Conservation (phyloP, 2,888 invertebrate genomes). For the Cryptophagus acutangulus region DNA sequence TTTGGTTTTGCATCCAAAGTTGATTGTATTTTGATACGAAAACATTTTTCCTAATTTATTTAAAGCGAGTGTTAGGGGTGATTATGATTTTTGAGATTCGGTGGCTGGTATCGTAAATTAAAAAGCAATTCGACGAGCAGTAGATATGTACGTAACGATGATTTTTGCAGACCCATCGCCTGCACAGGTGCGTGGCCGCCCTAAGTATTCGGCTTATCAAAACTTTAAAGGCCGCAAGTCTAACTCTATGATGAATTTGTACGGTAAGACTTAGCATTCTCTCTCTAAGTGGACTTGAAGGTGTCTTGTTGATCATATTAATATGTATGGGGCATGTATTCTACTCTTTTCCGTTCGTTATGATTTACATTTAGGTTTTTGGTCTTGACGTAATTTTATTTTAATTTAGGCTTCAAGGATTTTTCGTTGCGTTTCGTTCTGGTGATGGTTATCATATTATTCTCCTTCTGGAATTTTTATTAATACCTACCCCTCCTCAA, state of each 20-base stretch:
- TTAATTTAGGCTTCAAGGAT: conserved; percentile 17
- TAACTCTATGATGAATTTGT: conserved; percentile 93
- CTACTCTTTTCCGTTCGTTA: too few species aligned
- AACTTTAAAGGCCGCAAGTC: conserved; percentile 89
- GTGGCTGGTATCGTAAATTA: too few species aligned
- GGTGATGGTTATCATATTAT: conserved; percentile 19
- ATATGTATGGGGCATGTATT: not conserved
- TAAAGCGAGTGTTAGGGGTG: not conserved
- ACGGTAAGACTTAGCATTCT: conserved; percentile 69
- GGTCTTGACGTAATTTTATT: not conserved
- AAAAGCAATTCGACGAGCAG: not conserved
- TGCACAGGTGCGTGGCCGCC: conserved; percentile 72
- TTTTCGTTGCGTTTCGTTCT: conserved; percentile 13
- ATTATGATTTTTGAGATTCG: not conserved
- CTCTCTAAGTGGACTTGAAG: too few species aligned
- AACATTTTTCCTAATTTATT: too few species aligned
- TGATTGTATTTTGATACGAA: too few species aligned
- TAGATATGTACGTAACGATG: conserved; percentile 20
- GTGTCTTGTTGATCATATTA: too few species aligned
- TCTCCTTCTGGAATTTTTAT: too few species aligned
- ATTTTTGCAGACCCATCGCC: conserved; percentile 83
- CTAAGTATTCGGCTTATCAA: conserved; percentile 80
- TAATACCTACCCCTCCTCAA: too few species aligned
- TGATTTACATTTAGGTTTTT: too few species aligned
- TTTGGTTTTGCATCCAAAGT: too few species aligned